These are phyloP conservation scores for Calameuta idolon DNA, from an alignment of 2,888 invertebrate species.

Conservation along the genomic window DNA sequence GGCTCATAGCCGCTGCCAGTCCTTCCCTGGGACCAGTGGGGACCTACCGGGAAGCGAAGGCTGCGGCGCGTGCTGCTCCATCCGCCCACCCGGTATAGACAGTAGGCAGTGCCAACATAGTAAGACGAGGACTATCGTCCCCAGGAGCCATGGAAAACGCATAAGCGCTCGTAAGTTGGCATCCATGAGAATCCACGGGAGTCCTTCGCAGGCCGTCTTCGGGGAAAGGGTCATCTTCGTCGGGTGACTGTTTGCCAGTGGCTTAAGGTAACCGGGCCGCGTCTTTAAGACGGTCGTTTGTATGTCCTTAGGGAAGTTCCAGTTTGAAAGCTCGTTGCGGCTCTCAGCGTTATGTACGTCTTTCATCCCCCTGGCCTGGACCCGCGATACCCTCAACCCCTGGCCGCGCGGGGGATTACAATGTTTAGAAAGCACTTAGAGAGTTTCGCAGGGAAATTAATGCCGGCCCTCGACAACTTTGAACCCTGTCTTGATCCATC, in stretches of 20 bases:
- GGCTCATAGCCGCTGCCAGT: slow-evolving; percentile 2
- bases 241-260: slow-evolving; percentile 22
- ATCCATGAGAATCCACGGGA: neutral
- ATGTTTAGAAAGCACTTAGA: slow-evolving; percentile 44
- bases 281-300: slow-evolving; percentile 38
- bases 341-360: slow-evolving; percentile 25
- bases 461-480: slow-evolving; percentile 29
- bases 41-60: neutral
- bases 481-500: slow-evolving; percentile 26
- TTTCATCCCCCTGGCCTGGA: neutral
- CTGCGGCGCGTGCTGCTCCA: neutral
- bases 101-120: neutral
- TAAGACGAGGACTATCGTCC: neutral
- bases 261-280: slow-evolving; percentile 12
- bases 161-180: neutral
- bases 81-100: neutral
- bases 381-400: neutral
- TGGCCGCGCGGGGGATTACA: slow-evolving; percentile 39
- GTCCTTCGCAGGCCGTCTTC: neutral
- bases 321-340: slow-evolving; percentile 34
- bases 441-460: slow-evolving; percentile 35
- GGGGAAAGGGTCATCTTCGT: slow-evolving; percentile 20
- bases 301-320: slow-evolving; percentile 40
- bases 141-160: neutral
- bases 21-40: neutral